These are phyloP conservation scores for Clarias macrocephalus DNA, from an alignment of 2,113 vertebrate species.

Conservation along the genomic window DNA sequence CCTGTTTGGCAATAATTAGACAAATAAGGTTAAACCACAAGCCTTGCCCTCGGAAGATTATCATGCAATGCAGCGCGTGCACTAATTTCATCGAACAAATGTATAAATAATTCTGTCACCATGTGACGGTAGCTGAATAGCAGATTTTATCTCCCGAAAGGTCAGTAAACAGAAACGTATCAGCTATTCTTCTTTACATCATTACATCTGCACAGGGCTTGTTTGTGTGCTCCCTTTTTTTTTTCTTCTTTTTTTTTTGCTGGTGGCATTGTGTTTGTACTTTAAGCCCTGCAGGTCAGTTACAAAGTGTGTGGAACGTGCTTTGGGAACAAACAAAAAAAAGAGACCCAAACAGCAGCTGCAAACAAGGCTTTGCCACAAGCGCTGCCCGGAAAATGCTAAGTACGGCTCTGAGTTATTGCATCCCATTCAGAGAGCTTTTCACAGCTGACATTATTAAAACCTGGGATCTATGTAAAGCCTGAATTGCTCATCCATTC, in stretches of 20 bases:
- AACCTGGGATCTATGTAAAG: conserved; percentile 31
- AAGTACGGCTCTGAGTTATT: conserved; percentile 18
- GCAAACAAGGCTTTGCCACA: neutral
- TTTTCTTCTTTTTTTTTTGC: neutral
- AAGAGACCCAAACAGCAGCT: neutral
- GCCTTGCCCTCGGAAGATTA: conserved; percentile 17
- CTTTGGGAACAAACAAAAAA: neutral
- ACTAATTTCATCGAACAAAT: neutral
- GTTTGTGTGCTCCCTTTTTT: neutral
- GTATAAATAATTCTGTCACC: neutral
- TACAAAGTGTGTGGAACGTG: neutral
- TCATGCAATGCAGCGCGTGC: neutral
- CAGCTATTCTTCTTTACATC: neutral
- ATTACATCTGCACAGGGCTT: conserved; percentile 8
- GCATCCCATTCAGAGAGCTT: conserved; percentile 16
- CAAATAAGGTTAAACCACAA: conserved; percentile 36
- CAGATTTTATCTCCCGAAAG: neutral
- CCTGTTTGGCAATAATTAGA: conserved; percentile 10
- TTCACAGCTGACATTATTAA: conserved; percentile 39
- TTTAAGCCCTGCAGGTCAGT: neutral
- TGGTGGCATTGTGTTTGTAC: neutral
- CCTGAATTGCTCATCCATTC: conserved; percentile 42
- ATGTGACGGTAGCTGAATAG: neutral
- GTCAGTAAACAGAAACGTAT: conserved; percentile 11
- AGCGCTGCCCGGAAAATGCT: conserved; percentile 6